phyloP scores from a whole-genome alignment of 2,888 invertebrate species.

The Pheosia tremula region DNA sequence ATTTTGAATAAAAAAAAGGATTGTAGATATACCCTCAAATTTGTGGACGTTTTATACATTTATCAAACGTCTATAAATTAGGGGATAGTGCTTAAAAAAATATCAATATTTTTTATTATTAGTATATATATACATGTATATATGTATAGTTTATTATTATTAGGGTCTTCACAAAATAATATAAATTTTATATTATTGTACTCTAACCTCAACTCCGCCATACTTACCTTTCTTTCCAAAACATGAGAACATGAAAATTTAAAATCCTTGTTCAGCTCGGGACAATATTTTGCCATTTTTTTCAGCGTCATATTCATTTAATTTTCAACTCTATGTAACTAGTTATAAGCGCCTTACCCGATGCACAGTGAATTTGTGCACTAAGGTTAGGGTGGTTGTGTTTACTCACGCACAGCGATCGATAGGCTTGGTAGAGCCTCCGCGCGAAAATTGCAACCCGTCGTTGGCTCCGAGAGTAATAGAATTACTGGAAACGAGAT shows the following conservation, averaged over 20 bases:
- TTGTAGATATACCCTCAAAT: no score
- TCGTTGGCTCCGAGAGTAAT: constrained; percentile 56
- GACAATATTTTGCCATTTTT: constrained; percentile 16
- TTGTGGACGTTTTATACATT: no score
- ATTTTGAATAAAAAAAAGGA: neutral
- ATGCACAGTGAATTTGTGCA: constrained; percentile 45
- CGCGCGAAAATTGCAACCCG: constrained; percentile 81
- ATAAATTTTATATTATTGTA: neutral
- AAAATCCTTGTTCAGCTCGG: constrained; percentile 7
- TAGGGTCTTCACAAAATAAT: neutral
- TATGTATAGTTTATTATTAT: no score
- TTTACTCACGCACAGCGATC: constrained; percentile 80
- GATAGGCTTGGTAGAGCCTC: constrained; percentile 68
- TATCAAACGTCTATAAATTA: no score
- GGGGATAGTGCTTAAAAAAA: no score
- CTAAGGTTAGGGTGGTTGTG: constrained; percentile 71
- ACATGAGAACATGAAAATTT: constrained; percentile 15
- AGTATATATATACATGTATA: no score
- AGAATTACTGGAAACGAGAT: constrained; percentile 56
- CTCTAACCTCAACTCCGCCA: neutral
- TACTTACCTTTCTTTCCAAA: constrained; percentile 16
- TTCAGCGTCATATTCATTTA: constrained; percentile 8
- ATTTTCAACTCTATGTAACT: constrained; percentile 22
- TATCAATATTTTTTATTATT: no score
- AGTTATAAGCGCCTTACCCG: constrained; percentile 18